Evolutionary conservation across 2,113 vertebrate genomes (phyloP), one percentile per base, ranked within the genome.

Genomic region (Equus quagga): DNA sequence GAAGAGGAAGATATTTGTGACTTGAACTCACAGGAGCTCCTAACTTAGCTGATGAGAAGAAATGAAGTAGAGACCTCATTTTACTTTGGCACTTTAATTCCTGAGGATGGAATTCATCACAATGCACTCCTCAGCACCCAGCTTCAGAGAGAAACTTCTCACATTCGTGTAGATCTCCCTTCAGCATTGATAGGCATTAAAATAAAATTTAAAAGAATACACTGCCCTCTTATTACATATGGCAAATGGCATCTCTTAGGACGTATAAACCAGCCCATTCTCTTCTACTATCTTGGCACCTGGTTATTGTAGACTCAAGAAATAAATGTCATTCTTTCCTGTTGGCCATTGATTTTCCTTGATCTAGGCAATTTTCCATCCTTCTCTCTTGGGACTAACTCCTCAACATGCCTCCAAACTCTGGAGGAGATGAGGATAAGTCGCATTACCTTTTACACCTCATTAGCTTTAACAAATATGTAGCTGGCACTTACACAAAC

Each of bases 381-480:
- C 21, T 95, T 89, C 18, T 91, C 12, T 41, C 46, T 81, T 76
- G 60, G 31, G 41, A 83, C 49, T 51, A 51, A 60, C 23, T 80
- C 21, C 15, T 31, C 17, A 60, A 17, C 14, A 46, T 85, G 58
- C 28, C 15, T 70, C 49, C 82, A 80, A 26, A 93, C 5, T 89
- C 72, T 96, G 73, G 82, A 87, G 73, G 91, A 76, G 70, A 90
- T 41, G 18, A 89, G 60, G 33, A 93, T 80, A 89, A 87, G 91
- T 89, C 15, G 0, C n/a, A 41, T 84, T 92, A 26, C 67, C 51
- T 96, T 98, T 96, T 96, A 95, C 19, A 92, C 73, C 69, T 98
- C 93, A 89, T 96, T 97, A 96, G 46, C 49, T 97, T 96, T 97
- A 94, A 91, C 91, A 97, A 86, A 90, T 73, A 73, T 11, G 21